phyloP scores from a whole-genome alignment of 2,888 invertebrate genomes.

The Dynastes hyllus region DNA sequence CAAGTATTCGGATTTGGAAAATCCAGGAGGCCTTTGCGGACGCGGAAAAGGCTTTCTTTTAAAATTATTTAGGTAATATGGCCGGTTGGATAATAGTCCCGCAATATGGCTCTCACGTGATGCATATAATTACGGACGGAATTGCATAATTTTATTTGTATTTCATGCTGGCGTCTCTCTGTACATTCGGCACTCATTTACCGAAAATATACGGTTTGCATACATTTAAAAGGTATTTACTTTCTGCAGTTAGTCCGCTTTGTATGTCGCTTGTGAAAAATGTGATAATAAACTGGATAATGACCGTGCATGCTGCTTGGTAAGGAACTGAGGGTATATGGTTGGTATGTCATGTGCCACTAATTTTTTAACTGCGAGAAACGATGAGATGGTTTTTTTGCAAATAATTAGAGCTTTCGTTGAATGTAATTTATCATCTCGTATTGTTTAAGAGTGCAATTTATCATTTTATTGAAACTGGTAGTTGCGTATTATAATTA shows the following conservation, averaged over 20 bases:
- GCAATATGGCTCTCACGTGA: slow-evolving; percentile 43
- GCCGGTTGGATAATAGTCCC: slow-evolving; percentile 18
- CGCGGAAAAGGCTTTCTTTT: slow-evolving; percentile 34
- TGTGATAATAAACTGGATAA: slow-evolving; percentile 38
- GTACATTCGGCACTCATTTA: slow-evolving; percentile 28
- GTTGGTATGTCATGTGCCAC: slow-evolving; percentile 20
- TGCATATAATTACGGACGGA: slow-evolving; percentile 38
- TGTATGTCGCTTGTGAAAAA: slow-evolving; percentile 28
- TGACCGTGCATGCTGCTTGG: slow-evolving; percentile 4
- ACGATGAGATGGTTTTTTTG: not conserved
- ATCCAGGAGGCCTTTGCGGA: not conserved
- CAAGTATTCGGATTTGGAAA: not conserved
- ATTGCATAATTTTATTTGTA: slow-evolving; percentile 46
- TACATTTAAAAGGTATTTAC: slow-evolving; percentile 42
- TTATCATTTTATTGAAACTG: slow-evolving; percentile 9
- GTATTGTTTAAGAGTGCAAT: not conserved
- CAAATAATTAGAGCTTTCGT: not conserved
- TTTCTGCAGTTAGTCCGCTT: slow-evolving; percentile 20
- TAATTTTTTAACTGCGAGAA: not conserved
- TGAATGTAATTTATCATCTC: slow-evolving; percentile 12
- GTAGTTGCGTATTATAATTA: slow-evolving; percentile 1
- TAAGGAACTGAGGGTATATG: slow-evolving; percentile 19
- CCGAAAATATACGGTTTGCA: slow-evolving; percentile 39
- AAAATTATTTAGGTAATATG: slow-evolving; percentile 36
- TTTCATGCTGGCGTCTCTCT: slow-evolving; percentile 18